Percentiles rank a stretch among this genome's conserved stretches.
Evolutionary conservation across 2,113 vertebrate species (phyloP).

Genomic region (Blennius ocellaris): DNA sequence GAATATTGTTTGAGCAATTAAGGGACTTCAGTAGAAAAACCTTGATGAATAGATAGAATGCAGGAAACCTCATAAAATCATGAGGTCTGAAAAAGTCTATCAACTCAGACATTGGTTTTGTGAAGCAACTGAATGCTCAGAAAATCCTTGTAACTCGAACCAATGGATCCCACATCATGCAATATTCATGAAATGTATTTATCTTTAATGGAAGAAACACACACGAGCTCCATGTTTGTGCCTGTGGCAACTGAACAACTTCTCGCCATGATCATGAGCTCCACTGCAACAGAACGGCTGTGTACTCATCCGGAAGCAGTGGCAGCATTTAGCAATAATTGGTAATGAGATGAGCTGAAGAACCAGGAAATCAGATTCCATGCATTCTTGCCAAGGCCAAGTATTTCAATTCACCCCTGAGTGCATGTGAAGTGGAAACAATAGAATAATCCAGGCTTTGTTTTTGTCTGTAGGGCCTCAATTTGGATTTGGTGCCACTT

Average conservation of each 20-base stretch:
- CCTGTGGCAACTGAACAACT: neutral
- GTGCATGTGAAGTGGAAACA: constrained; percentile 28
- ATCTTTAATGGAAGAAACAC: no score
- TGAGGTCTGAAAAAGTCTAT: no score
- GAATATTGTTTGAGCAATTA: no score
- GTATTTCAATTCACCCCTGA: constrained; percentile 22
- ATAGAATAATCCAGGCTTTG: constrained; percentile 29
- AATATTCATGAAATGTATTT: no score
- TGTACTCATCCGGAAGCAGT: neutral
- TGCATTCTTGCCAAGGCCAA: constrained; percentile 11
- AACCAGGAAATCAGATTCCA: constrained; percentile 26
- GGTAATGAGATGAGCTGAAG: constrained; percentile 30
- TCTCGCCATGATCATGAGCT: neutral
- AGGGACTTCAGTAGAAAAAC: no score
- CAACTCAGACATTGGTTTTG: no score
- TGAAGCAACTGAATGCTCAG: no score
- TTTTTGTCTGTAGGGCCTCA: constrained; percentile 11
- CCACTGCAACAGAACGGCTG: neutral
- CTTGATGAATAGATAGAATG: no score
- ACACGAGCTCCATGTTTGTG: no score
- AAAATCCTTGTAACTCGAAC: no score
- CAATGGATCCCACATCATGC: no score
- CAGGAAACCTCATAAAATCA: no score
- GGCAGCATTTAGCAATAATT: constrained; percentile 18
- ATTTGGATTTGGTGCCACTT: neutral